Conservation (phyloP, 2,888 invertebrate species). For the Hirudinaria manillensis region DNA sequence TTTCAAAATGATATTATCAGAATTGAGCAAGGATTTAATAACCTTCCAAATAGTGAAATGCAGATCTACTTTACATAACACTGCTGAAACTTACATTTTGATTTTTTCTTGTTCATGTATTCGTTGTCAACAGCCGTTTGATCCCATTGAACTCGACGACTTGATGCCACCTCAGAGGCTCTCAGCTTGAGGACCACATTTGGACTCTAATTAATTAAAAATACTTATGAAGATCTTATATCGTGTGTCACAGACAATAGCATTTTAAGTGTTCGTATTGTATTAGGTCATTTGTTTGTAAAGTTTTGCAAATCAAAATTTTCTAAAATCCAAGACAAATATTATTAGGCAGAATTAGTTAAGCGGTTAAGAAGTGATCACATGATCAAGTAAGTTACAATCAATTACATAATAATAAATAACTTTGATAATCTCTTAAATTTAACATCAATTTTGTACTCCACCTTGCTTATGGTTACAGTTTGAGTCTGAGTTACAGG, state of each 20-base stretch:
- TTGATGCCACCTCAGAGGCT: conserved; percentile 46
- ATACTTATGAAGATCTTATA: background rate
- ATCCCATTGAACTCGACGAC: conserved; percentile 79
- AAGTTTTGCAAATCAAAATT: no score
- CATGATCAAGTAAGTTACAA: no score
- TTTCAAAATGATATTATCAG: background rate
- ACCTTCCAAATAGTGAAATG: background rate
- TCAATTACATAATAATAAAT: no score
- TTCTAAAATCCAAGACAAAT: no score
- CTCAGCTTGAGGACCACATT: conserved; percentile 37
- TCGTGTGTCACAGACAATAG: background rate
- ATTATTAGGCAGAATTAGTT: no score
- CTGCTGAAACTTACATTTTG: conserved; percentile 74
- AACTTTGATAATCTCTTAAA: no score
- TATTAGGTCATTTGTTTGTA: no score
- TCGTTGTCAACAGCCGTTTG: conserved; percentile 90
- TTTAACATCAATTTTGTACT: no score
- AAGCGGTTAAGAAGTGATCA: no score
- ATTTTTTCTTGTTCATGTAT: conserved; percentile 87
- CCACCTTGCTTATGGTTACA: no score
- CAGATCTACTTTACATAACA: conserved; percentile 1
- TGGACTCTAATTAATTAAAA: conserved; percentile 29
- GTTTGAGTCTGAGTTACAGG: no score
- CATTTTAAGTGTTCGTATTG: no score
- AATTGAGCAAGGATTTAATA: background rate